phyloP scores from a whole-genome alignment of 1,140 invertebrate species.

The Chironomus tepperi region DNA sequence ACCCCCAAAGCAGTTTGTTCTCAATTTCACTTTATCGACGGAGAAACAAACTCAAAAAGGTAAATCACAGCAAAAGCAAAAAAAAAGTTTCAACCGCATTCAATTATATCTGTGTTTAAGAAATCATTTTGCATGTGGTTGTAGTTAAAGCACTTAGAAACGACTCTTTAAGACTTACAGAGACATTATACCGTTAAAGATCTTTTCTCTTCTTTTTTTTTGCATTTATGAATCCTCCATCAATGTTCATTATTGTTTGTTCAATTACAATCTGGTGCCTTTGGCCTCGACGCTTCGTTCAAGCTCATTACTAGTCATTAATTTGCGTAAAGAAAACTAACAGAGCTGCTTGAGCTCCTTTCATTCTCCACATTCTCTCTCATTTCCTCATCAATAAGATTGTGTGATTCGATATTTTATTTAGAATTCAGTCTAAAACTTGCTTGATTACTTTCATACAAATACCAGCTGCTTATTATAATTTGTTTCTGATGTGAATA shows the following conservation, averaged over 20 bases:
- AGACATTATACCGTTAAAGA: neutral
- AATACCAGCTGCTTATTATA: neutral
- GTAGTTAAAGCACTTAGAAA: neutral
- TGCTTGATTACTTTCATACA: neutral
- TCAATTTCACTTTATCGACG: too few relatives aligned
- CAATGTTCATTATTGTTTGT: neutral
- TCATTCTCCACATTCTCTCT: neutral
- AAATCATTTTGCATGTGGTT: too few relatives aligned
- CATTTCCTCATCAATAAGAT: neutral
- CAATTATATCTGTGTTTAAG: too few relatives aligned
- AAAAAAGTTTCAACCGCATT: too few relatives aligned
- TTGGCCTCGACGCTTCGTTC: neutral
- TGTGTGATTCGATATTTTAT: neutral
- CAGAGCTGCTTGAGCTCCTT: neutral
- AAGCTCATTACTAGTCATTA: neutral
- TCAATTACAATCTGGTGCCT: neutral
- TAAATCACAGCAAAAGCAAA: too few relatives aligned
- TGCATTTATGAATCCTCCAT: neutral
- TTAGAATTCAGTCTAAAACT: neutral
- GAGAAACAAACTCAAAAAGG: too few relatives aligned
- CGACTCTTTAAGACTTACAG: neutral
- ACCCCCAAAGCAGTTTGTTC: too few relatives aligned
- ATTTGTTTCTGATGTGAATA: neutral
- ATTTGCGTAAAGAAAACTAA: slow-evolving; percentile 4
- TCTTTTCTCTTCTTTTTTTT: neutral